Conservation (phyloP, 2,797 vertebrate species). For the Perodicticus potto region DNA sequence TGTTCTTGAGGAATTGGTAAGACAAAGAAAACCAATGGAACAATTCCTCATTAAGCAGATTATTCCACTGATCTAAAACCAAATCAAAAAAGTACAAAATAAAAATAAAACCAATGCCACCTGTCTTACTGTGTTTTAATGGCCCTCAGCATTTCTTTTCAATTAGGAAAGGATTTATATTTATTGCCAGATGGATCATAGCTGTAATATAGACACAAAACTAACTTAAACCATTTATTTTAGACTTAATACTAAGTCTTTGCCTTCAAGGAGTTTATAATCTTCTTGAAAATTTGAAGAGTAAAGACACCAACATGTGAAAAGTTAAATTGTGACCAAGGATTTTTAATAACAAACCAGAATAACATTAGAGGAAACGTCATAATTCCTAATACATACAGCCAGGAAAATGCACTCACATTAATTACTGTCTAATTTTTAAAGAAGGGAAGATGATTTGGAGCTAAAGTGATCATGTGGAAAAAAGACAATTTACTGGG, state of each 20-base stretch:
- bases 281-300: not conserved
- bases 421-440: conserved; percentile 26
- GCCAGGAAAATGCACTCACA: not conserved
- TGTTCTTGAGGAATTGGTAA: conserved; percentile 21
- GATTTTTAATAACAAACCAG: conserved; percentile 44
- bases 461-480: not conserved
- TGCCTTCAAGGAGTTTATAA: not conserved
- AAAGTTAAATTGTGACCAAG: not conserved
- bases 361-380: not conserved
- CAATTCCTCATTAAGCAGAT: not conserved
- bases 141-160: not conserved
- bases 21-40: not conserved
- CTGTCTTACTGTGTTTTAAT: not conserved
- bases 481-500: not conserved
- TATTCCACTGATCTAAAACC: not conserved
- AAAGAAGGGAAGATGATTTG: not conserved
- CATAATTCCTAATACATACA: not conserved
- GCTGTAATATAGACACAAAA: not conserved
- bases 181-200: not conserved
- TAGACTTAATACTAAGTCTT: not conserved
- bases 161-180: not conserved
- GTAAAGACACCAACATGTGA: not conserved
- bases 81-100: not conserved
- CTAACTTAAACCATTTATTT: not conserved
- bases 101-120: not conserved